Base-by-base conservation (phyloP, 1,140 invertebrate species). In the Oncopodura yosiiana region DNA sequence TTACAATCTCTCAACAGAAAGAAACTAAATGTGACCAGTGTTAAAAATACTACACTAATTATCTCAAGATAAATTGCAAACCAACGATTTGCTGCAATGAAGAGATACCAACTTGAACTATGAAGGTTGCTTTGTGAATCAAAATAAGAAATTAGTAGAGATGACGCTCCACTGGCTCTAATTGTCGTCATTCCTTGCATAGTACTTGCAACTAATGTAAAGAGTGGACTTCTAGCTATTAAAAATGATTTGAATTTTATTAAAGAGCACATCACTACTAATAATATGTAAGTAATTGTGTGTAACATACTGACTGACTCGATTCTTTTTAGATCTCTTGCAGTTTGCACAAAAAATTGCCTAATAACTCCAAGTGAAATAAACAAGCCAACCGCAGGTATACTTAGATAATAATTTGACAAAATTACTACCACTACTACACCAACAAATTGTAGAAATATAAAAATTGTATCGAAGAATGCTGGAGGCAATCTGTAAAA, bases 41-140 rank as follows among this genome's bases (percentile, higher is more conserved):
- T 34, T n/a, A 61, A 21, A 36, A 57, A 61, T 16, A 37, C 26
- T 2, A 53, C 32, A 12, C 48, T 61, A 21, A 56, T 37, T 11
- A 52, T 42, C 50, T 54, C 52, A 14, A 56, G 52, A 55, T 44
- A 58, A 41, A 61, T 55, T 24, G 46, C 58, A 30, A 61, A 64
- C 44, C 62, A 57, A 38, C 58, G 71, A 21, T 75, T 78, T 14
- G 78, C 77, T 3, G 77, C 73, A 42, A 82, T 75, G 61, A 81
- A 82, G 60, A 61, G 76, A 80, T 42, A 69, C 77, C 78, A 83
- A 45, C 80, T 78, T 12, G 81, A 77, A 55, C 79, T 81, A 63
- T 84, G 81, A 34, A 78, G 59, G 65, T 83, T 50, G n/a, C n/a
- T n/a, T n/a, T n/a, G n/a, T n/a, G n/a, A n/a, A n/a, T n/a, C n/a